Evolutionary conservation across 2,797 vertebrate genomes (phyloP), one percentile per base, ranked within the genome.

Genomic region (Bradypus variegatus): DNA sequence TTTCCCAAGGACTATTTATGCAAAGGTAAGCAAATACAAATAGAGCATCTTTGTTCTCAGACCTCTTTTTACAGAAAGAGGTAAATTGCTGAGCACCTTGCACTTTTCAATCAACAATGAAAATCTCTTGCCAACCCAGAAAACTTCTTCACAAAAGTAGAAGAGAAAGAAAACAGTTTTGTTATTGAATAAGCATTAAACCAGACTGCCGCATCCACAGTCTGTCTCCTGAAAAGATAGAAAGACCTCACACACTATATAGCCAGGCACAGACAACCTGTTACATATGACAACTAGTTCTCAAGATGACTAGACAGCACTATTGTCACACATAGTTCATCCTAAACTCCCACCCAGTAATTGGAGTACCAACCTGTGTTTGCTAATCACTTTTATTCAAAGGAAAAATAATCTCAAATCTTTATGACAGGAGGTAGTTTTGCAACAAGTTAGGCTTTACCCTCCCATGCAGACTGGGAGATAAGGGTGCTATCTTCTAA

Each of bases 1-100:
- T 41, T 70, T 94, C 81, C 80, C 62, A 48, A 41, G 88, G 70
- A 69, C 78, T 31, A 45, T 58, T 81, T 31, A 38, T 50, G 31
- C 21, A 69, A 67, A 48, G 55, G 1, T 41, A 53, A 69, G 48
- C 53, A 92, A 86, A 86, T 72, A 48, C 33, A 90, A 53, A 76
- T 25, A 77, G 15, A 60, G 6, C 31, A 45, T 23, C 64, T 64
- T 73, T 21, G 58, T 88, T 77, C 62, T 77, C n/a, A 41, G 21
- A 87, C 18, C 41, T 86, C 62, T 64, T 53, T 78, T 77, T n/a
- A 64, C 41, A 85, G 33, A 73, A 55, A 80, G 11, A 50, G 4
- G 33, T 53, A 62, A 86, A 45, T 29, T 67, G 1, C 9, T 13
- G 15, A 31, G n/a, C 15, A 14, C 38, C 21, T 64, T 36, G 55